A percentile compares a stretch with the other conserved stretches of the same genome.
Evolutionary conservation across 2,797 vertebrate species (phyloP).

Genomic region (Pangasius mekongensis): DNA sequence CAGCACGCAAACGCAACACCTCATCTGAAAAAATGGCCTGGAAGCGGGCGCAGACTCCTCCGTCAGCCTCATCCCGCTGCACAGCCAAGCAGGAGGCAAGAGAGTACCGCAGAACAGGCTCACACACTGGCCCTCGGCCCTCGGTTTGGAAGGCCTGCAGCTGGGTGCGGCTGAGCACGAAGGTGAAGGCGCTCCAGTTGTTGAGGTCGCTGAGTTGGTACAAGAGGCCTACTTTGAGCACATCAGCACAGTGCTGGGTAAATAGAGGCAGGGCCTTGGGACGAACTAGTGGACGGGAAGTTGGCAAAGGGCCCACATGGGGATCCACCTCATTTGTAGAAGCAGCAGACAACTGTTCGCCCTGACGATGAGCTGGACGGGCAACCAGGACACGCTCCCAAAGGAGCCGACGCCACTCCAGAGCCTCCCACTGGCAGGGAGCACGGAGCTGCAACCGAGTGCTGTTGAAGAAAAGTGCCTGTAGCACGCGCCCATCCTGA

Average conservation of each 20-base stretch:
- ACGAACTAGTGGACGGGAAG: slow-evolving; percentile 61
- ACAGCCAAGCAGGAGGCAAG: slow-evolving; percentile 84
- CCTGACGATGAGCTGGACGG: slow-evolving; percentile 69
- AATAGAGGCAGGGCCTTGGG: slow-evolving; percentile 80
- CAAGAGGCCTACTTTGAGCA: slow-evolving; percentile 87
- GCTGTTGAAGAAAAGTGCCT: slow-evolving; percentile 87
- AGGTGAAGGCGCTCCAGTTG: slow-evolving; percentile 92
- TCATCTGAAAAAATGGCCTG: slow-evolving; percentile 88
- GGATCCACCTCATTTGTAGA: slow-evolving; percentile 58
- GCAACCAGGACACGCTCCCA: slow-evolving; percentile 84
- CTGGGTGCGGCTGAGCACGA: slow-evolving; percentile 84
- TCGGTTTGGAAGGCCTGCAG: slow-evolving; percentile 88
- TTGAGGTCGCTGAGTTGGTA: slow-evolving; percentile 87
- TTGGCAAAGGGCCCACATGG: slow-evolving; percentile 30
- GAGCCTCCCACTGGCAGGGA: slow-evolving; percentile 86
- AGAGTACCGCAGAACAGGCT: slow-evolving; percentile 83
- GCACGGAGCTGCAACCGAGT: slow-evolving; percentile 89
- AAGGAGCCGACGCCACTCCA: slow-evolving; percentile 90
- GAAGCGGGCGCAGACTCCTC: slow-evolving; percentile 80
- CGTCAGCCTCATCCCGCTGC: slow-evolving; percentile 78
- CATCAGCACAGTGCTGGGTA: slow-evolving; percentile 79
- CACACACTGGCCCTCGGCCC: slow-evolving; percentile 84
- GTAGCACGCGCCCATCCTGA: slow-evolving; percentile 84
- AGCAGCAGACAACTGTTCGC: slow-evolving; percentile 59
- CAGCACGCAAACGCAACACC: slow-evolving; percentile 84